Conservation (phyloP, 1,140 invertebrate genomes). For the Brachionus rotundiformis region DNA sequence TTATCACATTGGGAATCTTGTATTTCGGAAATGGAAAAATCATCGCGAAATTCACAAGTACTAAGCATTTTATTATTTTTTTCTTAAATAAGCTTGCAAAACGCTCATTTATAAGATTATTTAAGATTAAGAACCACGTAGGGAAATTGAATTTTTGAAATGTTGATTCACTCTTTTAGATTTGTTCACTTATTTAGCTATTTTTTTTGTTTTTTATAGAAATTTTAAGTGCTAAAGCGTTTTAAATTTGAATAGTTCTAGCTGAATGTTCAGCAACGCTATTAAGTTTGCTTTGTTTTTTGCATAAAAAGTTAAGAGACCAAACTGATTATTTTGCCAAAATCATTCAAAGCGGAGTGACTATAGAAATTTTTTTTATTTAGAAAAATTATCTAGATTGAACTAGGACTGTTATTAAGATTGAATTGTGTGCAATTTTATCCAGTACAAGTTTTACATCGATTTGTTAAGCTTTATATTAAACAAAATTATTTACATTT, state of each 20-base stretch:
- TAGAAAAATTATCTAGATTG: background rate
- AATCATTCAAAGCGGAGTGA: background rate
- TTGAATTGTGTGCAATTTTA: background rate
- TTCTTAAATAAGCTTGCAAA: background rate
- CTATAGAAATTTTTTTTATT: background rate
- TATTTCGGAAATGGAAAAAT: background rate
- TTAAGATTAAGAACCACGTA: background rate
- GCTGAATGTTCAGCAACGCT: slow-evolving; percentile 20
- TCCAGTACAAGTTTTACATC: background rate
- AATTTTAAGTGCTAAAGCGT: slow-evolving; percentile 35
- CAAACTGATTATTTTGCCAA: background rate
- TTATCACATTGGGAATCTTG: background rate
- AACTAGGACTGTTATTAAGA: background rate
- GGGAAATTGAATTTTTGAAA: slow-evolving; percentile 19
- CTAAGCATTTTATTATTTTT: slow-evolving; percentile 25
- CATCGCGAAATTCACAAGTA: slow-evolving; percentile 5
- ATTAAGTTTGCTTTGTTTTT: slow-evolving; percentile 1
- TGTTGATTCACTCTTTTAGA: background rate
- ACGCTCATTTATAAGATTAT: background rate
- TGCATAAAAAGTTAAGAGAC: slow-evolving; percentile 15
- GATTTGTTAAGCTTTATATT: background rate
- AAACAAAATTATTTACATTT: too few relatives aligned
- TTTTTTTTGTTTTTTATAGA: slow-evolving; percentile 8
- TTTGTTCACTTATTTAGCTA: slow-evolving; percentile 18
- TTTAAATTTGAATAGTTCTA: slow-evolving; percentile 35